Evolutionary conservation across 2,797 vertebrate genomes (phyloP), one percentile per base, ranked within the genome.

Genomic region (Tangara arthus): DNA sequence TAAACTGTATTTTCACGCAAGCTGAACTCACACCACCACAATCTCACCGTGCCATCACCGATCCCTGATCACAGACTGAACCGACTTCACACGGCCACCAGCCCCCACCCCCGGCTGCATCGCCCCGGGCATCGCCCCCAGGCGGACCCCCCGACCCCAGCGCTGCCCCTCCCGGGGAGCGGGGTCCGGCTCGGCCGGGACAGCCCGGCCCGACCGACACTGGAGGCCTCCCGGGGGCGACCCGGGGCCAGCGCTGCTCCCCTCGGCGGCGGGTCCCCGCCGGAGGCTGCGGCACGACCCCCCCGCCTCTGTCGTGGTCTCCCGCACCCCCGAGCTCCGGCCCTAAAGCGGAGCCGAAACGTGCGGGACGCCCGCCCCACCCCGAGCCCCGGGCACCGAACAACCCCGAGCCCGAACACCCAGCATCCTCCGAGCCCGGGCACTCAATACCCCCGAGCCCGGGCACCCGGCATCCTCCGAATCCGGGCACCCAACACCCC

Each of bases 341-440:
- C 12, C 27, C 32, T 27, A 22, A 4, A 23, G 5, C 53, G 21
- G 16, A 15, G 15, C 47, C 6, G 23, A 41, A 53, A 12, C 5
- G 30, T 3, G 37, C 49, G 42, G 20, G n/a, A 37, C 30, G 3
- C 9, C 20, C 28, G 2, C 18, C 9, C 20, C 9, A 21, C 26
- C 8, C 34, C 8, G 57, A 6, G 6, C 3, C 18, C 27, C 8
- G 20, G 26, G 1, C 24, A 47, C 20, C 2, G 20, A 35, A 1
- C 24, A 35, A 10, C 39, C 14, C 39, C 28, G 19, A 61, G 1
- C n/a, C 28, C 26, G 34, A 17, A 7, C 39, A 47, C 44, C 17
- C 28, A 32, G 3, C 21, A 39, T 2, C 30, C 42, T 13, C 42
- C 22, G 35, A 37, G 2, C 12, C 21, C 15, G 16, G 24, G 34